These are phyloP conservation scores for Gephyroberyx darwinii DNA, from an alignment of 2,797 vertebrate species.

Conservation along the genomic window DNA sequence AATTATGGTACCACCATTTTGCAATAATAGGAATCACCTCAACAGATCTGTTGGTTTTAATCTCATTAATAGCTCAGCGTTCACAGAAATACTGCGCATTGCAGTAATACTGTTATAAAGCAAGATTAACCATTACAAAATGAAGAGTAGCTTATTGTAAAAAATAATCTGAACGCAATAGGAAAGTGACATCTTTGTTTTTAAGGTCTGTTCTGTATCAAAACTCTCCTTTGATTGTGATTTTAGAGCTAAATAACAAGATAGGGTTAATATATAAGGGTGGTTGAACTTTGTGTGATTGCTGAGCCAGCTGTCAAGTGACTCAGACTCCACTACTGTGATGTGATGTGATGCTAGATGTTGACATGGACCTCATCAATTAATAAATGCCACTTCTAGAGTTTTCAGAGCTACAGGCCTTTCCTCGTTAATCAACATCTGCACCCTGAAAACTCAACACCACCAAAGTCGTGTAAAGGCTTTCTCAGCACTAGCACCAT, in stretches of 20 bases:
- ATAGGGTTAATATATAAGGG: conserved; percentile 25
- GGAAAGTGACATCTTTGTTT: background rate
- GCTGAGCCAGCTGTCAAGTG: conserved; percentile 59
- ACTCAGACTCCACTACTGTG: conserved; percentile 54
- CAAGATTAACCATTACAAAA: too few species aligned
- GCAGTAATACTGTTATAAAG: background rate
- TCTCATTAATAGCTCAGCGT: background rate
- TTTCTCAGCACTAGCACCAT: conserved; percentile 33
- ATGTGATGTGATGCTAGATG: conserved; percentile 54
- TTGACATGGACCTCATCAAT: conserved; percentile 40
- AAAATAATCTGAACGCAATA: background rate
- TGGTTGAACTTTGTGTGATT: conserved; percentile 18
- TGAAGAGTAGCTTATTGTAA: too few species aligned
- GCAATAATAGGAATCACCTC: background rate
- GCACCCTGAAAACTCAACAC: conserved; percentile 38
- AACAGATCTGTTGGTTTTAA: background rate
- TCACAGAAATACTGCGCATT: background rate
- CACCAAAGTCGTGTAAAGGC: conserved; percentile 20
- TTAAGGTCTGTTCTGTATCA: background rate
- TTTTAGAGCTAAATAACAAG: background rate
- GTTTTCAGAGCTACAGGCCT: conserved; percentile 39
- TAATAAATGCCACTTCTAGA: conserved; percentile 24
- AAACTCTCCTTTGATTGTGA: background rate
- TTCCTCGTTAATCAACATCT: conserved; percentile 46
- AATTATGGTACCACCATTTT: background rate